These are phyloP conservation scores for Hedychridium roseum DNA, from an alignment of 2,888 invertebrate genomes.

Conservation along the genomic window DNA sequence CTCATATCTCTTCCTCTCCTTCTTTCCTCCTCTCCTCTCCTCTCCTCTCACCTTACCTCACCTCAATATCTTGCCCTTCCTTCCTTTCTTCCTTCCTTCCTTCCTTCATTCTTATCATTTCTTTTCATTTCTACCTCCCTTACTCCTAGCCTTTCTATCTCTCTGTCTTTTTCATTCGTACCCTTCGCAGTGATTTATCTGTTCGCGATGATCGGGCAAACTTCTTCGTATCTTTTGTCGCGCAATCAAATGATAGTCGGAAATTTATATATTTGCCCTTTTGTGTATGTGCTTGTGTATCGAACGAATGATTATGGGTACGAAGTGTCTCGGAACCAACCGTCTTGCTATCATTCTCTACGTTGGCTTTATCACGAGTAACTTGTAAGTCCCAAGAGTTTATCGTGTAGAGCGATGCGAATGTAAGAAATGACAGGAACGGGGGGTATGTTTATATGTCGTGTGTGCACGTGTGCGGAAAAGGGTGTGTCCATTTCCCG, in stretches of 20 bases:
- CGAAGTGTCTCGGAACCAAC: background rate
- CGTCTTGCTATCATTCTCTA: background rate
- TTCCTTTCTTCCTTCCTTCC: constrained; percentile 12
- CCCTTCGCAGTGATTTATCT: too few species aligned
- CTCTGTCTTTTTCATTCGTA: constrained; percentile 17
- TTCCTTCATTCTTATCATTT: constrained; percentile 10
- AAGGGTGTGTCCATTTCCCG: background rate
- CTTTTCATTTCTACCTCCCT: constrained; percentile 7
- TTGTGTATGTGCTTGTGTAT: constrained; percentile 2
- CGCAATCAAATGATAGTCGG: too few species aligned
- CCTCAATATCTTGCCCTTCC: constrained; percentile 16
- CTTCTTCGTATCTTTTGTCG: too few species aligned
- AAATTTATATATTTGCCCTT: background rate
- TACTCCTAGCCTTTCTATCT: constrained; percentile 24
- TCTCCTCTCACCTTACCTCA: constrained; percentile 12
- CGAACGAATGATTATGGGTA: background rate
- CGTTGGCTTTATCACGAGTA: background rate
- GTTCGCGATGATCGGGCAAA: too few species aligned
- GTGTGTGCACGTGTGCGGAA: background rate
- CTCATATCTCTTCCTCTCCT: constrained; percentile 50
- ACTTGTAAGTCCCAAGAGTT: background rate
- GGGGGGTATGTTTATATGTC: background rate
- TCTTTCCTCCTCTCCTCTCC: constrained; percentile 17
- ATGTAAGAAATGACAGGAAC: too few species aligned
- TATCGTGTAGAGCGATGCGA: too few species aligned